Evolutionary conservation across 2,797 vertebrate genomes (phyloP), one percentile per base, ranked within the genome.

Genomic region (Pogoniulus pusillus): DNA sequence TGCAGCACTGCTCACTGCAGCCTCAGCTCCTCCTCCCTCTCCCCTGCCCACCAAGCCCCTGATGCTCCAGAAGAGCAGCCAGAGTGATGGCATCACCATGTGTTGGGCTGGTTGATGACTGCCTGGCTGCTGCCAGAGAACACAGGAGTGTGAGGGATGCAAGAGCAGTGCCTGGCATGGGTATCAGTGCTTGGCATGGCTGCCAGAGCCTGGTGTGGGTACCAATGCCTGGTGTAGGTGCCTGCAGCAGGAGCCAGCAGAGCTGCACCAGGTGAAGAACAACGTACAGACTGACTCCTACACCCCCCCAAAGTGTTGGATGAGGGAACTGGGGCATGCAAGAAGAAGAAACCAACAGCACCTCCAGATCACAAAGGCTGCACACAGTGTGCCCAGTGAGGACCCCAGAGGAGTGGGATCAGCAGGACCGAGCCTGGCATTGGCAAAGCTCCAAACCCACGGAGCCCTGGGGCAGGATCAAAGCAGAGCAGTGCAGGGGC

Each of bases 111-210:
- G 55, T 76, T 13, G 60, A 6, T 10, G 8, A 47, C 76, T 12
- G 57, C 4, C 3, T 6, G 51, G 73, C 34, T 26, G 10, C 16
- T 5, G 3, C 24, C 6, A 7, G 66, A 20, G 71, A 5, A 8
- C 13, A 5, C 29, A 18, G 53, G 15, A 35, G 8, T 0, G 23
- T 0, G 7, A 41, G 16, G 0, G 22, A 16, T 10, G 54, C 20
- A 2, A 73, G 16, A 49, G 75, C 43, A 43, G 83, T 27, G 11
- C 79, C 29, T 12, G 16, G 55, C 41, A 41, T 41, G 41, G 45
- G 47, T 30, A 24, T 49, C 37, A 41, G 37, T 17, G 22, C n/a
- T 19, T 20, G 32, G 47, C 23, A 24, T 49, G 47, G 22, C 22
- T 49, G 23, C 47, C 47, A 24, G 12, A 23, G 47, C 47, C 47